Conservation (phyloP, 1,140 invertebrate species). For the Megalonaias nervosa region DNA sequence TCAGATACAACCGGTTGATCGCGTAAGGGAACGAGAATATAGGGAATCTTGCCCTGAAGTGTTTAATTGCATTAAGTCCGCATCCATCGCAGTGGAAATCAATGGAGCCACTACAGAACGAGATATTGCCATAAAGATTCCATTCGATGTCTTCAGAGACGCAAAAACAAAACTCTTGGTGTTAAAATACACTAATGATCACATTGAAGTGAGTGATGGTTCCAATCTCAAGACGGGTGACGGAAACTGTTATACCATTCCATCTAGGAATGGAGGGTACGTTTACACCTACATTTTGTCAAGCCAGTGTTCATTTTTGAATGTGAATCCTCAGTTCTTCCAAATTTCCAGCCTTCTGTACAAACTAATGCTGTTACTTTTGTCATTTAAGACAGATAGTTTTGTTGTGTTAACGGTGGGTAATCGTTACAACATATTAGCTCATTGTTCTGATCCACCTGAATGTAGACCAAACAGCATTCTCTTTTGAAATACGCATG, state of each 20-base stretch:
- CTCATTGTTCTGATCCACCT: too few species aligned
- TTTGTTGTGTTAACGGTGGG: too few species aligned
- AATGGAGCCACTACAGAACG: slow-evolving; percentile 10
- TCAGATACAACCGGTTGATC: slow-evolving; percentile 23
- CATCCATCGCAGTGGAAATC: slow-evolving; percentile 31
- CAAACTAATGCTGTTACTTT: too few species aligned
- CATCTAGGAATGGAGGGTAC: slow-evolving; percentile 24
- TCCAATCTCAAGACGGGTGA: slow-evolving; percentile 2
- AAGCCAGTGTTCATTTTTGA: not conserved
- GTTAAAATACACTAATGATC: slow-evolving; percentile 26
- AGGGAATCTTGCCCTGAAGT: slow-evolving; percentile 26
- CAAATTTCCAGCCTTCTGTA: too few species aligned
- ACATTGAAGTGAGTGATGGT: slow-evolving; percentile 23
- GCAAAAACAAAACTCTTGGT: slow-evolving; percentile 33
- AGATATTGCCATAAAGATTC: slow-evolving; percentile 28
- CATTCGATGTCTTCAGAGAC: slow-evolving; percentile 21
- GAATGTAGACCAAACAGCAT: too few species aligned
- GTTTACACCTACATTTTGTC: not conserved
- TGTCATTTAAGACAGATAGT: too few species aligned
- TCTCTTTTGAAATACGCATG: too few species aligned
- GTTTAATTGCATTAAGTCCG: slow-evolving; percentile 21
- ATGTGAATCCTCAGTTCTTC: too few species aligned
- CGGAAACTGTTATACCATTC: slow-evolving; percentile 15
- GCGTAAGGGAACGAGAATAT: slow-evolving; percentile 17
- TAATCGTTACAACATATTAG: too few species aligned